Conservation (phyloP, 2,113 vertebrate species). For the Rissa tridactyla region DNA sequence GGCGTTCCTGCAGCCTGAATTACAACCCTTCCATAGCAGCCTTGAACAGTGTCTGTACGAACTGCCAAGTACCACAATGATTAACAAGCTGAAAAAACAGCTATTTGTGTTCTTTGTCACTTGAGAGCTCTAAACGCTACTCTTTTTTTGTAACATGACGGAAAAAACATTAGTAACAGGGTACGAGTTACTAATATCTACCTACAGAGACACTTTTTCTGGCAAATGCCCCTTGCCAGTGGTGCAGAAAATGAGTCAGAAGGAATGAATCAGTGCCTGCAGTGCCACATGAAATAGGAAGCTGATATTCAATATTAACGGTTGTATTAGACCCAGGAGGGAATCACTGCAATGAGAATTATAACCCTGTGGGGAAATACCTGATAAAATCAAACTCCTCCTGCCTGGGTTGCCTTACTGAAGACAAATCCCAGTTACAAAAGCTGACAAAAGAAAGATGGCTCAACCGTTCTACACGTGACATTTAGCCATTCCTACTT, state of each 20-base stretch:
- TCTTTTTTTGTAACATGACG: not conserved
- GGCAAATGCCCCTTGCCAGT: not conserved
- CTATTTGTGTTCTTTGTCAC: not conserved
- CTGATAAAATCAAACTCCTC: not conserved
- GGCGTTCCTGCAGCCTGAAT: not conserved
- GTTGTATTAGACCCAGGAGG: not conserved
- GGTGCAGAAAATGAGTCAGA: slow-evolving; percentile 47
- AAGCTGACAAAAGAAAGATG: not conserved
- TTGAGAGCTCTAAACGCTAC: not conserved
- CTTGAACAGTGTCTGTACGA: not conserved
- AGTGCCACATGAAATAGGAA: not conserved
- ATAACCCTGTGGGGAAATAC: not conserved
- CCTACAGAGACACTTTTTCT: slow-evolving; percentile 23
- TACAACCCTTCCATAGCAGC: not conserved
- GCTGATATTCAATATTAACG: not conserved
- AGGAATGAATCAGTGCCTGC: slow-evolving; percentile 36
- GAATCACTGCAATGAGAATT: not conserved
- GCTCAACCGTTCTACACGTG: not conserved
- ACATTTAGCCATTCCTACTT: not conserved
- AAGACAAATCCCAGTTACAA: not conserved
- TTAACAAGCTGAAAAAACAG: not conserved
- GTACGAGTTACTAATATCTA: slow-evolving; percentile 7
- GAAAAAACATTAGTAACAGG: not conserved
- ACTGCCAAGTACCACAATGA: not conserved
- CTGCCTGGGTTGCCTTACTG: not conserved